These are phyloP conservation scores for Caenorhabditis becei DNA, from an alignment of 2,888 invertebrate genomes.

Conservation along the genomic window DNA sequence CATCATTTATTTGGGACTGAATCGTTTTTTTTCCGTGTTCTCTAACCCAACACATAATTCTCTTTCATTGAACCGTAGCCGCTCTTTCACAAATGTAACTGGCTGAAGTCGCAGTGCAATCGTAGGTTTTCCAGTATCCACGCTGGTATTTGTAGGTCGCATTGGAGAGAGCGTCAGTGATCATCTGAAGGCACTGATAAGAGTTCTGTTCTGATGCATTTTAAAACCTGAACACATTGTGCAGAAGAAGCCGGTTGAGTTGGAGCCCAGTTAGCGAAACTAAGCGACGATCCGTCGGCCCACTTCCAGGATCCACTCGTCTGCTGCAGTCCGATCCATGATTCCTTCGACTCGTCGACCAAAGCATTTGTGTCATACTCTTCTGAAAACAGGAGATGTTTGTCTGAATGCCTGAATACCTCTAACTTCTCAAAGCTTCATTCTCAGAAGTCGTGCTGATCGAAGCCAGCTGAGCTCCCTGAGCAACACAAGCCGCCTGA, in stretches of 20 bases:
- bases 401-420: neutral
- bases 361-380: conserved; percentile 38
- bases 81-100: conserved; percentile 46
- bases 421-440: conserved; percentile 48
- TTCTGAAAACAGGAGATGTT: conserved; percentile 29
- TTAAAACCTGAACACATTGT: neutral
- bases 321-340: conserved; percentile 45
- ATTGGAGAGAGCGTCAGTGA: conserved; percentile 38
- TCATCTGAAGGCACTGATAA: no score
- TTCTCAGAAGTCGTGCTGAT: conserved; percentile 30
- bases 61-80: conserved; percentile 22
- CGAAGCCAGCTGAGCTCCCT: conserved; percentile 26
- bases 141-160: conserved; percentile 40
- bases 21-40: no score
- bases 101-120: conserved; percentile 23
- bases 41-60: no score
- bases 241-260: conserved; percentile 25
- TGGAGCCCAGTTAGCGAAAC: conserved; percentile 45
- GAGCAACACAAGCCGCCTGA: conserved; percentile 9
- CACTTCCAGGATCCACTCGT: conserved; percentile 35
- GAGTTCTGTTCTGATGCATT: no score
- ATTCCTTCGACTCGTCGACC: conserved; percentile 27
- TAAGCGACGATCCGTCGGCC: conserved; percentile 21
- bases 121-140: conserved; percentile 53
- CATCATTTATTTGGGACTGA: no score